These are phyloP conservation scores for Melanotus villosus DNA, from an alignment of 2,888 invertebrate genomes.

Conservation along the genomic window DNA sequence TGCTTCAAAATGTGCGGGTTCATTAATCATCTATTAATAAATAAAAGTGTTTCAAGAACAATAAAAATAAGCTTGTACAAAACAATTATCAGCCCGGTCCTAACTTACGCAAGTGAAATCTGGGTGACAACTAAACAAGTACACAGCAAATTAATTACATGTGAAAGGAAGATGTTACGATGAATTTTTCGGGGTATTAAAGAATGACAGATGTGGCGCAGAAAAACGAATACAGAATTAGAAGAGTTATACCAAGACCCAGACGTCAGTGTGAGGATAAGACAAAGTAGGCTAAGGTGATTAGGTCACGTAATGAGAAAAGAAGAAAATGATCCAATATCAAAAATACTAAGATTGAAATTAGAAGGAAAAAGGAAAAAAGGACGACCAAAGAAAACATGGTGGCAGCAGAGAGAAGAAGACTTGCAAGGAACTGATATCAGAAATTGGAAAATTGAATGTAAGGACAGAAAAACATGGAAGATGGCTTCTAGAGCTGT, in stretches of 20 bases:
- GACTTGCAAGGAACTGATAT: too few species aligned
- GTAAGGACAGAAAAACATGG: too few species aligned
- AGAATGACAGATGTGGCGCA: not conserved
- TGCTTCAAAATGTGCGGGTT: conserved; percentile 7
- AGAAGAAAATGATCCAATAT: too few species aligned
- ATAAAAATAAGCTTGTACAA: conserved; percentile 8
- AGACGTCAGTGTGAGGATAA: not conserved
- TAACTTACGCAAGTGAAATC: not conserved
- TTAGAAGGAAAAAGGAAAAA: too few species aligned
- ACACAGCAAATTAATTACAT: not conserved
- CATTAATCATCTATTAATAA: conserved; percentile 6
- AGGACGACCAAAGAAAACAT: too few species aligned
- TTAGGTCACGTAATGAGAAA: too few species aligned
- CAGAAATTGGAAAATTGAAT: too few species aligned
- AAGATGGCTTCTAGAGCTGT: too few species aligned
- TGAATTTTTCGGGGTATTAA: not conserved
- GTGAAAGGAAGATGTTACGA: not conserved
- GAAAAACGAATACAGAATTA: too few species aligned
- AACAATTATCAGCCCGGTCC: conserved; percentile 1
- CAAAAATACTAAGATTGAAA: too few species aligned
- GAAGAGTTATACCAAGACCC: conserved; percentile 3
- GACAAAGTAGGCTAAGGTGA: too few species aligned
- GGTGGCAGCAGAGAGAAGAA: too few species aligned
- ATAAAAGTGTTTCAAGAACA: conserved; percentile 7
- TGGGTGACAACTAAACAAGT: not conserved